Evolutionary conservation across 2,888 invertebrate species (phyloP), one percentile per base, ranked within the genome.

Genomic region (Coelinius sp.): DNA sequence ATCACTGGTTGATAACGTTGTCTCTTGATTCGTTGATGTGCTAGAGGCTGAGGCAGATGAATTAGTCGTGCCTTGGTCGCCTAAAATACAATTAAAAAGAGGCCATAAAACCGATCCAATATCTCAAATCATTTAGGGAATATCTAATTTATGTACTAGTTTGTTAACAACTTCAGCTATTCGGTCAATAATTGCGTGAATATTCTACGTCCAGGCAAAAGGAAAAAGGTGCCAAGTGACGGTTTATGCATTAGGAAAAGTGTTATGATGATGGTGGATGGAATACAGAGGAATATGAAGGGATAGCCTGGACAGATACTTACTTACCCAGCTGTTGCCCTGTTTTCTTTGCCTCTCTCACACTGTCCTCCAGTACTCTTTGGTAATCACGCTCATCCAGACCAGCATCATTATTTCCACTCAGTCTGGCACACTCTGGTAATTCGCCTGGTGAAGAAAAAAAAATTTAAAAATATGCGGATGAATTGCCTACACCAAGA

Each of bases 401-500:
- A 31, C 93, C 92, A 63, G 94, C 93, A 70, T 94, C 93, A 0
- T 91, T 91, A 73, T 88, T 89, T 7, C 92, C 91, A 24, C 93
- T 93, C 31, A 97, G 90, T 22, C 96, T 91, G 0, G 97, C 97
- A 85, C 95, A 95, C 73, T 94, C 94, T 0, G 96, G 96, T 73
- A 94, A 88, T 76, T 94, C 90, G 74, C 88, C 87, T 87, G 20
- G n/a, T n/a, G n/a, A n/a, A n/a, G n/a, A 35, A 74, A 68, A 67
- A 52, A 44, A 20, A 31, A 17, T 7, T 27, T 41, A 4, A 53
- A 31, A 56, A 46, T 10, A 66, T 2, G 8, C 35, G 6, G 85
- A 78, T 86, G 88, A 38, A 22, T 22, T 1, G n/a, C 12, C 41
- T n/a, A 35, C 35, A 35, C 8, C 10, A 41, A 27, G 2, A 0